Evolutionary conservation across 2,113 vertebrate genomes (phyloP), one percentile per base, ranked within the genome.

Genomic region (Ceyx melanurus): DNA sequence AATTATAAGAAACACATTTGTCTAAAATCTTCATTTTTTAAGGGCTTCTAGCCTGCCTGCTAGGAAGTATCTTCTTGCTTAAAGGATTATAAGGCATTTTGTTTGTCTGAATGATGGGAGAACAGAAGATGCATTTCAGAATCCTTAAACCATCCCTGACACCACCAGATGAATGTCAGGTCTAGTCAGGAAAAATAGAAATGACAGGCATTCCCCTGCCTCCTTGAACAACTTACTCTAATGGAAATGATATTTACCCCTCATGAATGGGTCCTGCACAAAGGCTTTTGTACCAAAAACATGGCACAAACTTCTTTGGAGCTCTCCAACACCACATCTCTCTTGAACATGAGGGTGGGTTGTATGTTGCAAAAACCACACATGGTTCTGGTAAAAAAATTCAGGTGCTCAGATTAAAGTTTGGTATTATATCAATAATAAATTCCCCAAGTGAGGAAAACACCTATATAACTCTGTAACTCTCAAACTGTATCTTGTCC

Each of bases 141-240:
- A 87, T 94, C 90, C 83, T 92, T 89, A 96, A 96, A 96, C 90
- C 50, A 73, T 93, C 86, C 58, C 88, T 87, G 90, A 96, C 86
- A 90, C 86, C 86, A 95, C 88, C 93, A 95, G 96, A 95, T 92
- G 90, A 96, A 92, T 28, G 88, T 94, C 93, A 95, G 83, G 77
- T 95, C 89, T 94, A 84, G 66, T 93, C 92, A 96, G 54, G 86
- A 84, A 86, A 76, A 73, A 68, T 71, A 84, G 81, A 75, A 89
- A 58, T 90, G 71, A 93, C 25, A 82, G 62, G 51, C 88, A 96
- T 96, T 96, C 83, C 88, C 73, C 77, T 89, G 86, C 86, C 86
- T 92, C 89, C 92, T 72, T 89, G 37, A 94, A 82, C 19, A 45
- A 61, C 46, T 82, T 89, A 73, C 15, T 93, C 50, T 94, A 89